Conservation (phyloP, 2,113 vertebrate genomes). For the Helogale parvula region DNA sequence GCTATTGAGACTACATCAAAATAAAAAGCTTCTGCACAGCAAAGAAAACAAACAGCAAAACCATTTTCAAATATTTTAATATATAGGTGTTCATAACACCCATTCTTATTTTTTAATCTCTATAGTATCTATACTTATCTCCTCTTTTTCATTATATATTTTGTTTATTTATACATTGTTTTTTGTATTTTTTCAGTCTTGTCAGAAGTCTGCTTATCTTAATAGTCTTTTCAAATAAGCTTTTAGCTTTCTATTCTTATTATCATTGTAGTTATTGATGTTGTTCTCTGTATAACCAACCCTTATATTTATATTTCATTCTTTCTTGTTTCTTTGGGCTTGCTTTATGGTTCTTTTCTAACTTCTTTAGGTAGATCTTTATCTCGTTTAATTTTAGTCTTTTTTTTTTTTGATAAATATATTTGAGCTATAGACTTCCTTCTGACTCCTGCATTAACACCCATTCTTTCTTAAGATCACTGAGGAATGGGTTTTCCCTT, state of each 20-base stretch:
- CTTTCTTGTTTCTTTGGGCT: not conserved
- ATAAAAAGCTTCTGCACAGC: no score
- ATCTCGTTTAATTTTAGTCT: constrained; percentile 19
- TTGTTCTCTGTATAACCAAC: not conserved
- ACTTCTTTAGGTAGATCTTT: not conserved
- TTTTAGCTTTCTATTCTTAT: not conserved
- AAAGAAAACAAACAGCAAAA: no score
- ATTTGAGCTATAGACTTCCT: not conserved
- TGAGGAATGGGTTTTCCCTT: not conserved
- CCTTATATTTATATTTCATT: not conserved
- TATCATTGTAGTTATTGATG: not conserved
- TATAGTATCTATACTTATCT: not conserved
- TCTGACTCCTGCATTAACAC: not conserved
- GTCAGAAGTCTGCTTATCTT: not conserved
- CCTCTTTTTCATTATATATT: not conserved
- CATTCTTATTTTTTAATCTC: not conserved
- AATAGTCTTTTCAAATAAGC: not conserved
- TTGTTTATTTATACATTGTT: not conserved
- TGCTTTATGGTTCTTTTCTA: not conserved
- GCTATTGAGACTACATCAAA: no score
- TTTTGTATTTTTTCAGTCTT: not conserved
- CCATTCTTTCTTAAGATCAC: not conserved
- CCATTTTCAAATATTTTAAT: not conserved
- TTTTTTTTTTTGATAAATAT: not conserved
- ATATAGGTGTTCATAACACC: not conserved